Base-by-base conservation (phyloP, 2,888 invertebrate species). In the Trypoxylon attenuatum region DNA sequence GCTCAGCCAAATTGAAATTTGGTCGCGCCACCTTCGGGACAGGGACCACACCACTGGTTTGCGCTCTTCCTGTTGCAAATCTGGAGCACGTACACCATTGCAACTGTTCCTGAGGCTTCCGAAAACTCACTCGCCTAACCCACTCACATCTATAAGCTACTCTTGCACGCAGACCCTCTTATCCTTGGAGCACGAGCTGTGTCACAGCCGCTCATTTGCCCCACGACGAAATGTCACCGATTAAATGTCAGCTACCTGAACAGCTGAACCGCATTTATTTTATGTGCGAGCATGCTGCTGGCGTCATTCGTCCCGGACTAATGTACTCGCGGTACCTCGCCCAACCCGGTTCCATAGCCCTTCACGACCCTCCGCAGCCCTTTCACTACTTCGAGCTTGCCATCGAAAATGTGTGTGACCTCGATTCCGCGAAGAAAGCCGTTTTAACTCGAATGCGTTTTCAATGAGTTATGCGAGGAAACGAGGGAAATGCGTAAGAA, bases 171-270 rank as follows among this genome's bases (percentile, higher is more conserved):
- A n/a, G n/a, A n/a, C n/a, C n/a, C n/a, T n/a, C n/a, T n/a, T n/a
- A n/a, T n/a, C n/a, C n/a, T n/a, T n/a, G n/a, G n/a, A n/a, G n/a
- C n/a, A n/a, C n/a, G n/a, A n/a, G n/a, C n/a, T n/a, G n/a, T n/a
- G n/a, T n/a, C n/a, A n/a, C n/a, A n/a, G 52, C 16, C 29, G 49
- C 62, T 70, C 62, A 52, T 65, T 75, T 62, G 33, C 22, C 43
- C 33, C 38, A 55, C 58, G 63, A 71, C 66, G 69, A 78, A 82
- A 80, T 78, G 74, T 79, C 77, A 77, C 72, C 69, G 76, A 74
- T 75, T 79, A 79, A 82, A 81, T 72, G 76, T 81, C 79, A 76
- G 54, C 25, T 51, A 39, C 22, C 41, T 47, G 42, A 50, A 42
- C 42, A 27, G 56, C 25, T 42, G 42, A 23, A 13, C 16, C 22